A percentile compares a stretch with the other conserved stretches of the same genome.
phyloP scores from a whole-genome alignment of 2,888 invertebrate species.

The Drosophila demipolita region DNA sequence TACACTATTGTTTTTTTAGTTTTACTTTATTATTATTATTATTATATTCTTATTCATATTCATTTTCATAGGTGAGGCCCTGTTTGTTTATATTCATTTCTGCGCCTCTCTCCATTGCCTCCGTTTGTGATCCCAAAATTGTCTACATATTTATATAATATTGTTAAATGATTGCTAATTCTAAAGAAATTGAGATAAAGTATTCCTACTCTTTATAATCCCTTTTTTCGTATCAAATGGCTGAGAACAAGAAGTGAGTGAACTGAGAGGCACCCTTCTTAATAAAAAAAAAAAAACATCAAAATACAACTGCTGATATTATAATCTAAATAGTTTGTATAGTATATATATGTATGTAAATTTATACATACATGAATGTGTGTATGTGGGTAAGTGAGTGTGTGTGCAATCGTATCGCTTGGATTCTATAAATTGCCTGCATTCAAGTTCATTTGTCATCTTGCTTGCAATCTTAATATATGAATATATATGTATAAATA shows the following conservation, averaged over 20 bases:
- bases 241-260: conserved; percentile 6
- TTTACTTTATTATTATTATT: conserved; percentile 7
- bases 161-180: conserved; percentile 12
- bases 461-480: background rate
- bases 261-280: background rate
- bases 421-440: conserved; percentile 20
- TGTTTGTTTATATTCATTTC: conserved; percentile 2
- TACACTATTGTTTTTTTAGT: conserved; percentile 29
- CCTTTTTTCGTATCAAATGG: conserved; percentile 15
- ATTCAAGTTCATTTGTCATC: conserved; percentile 54
- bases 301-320: background rate
- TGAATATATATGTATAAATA: too few species aligned
- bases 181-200: conserved; percentile 26
- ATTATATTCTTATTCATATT: background rate
- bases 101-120: background rate
- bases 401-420: background rate
- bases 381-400: conserved; percentile 5
- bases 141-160: conserved; percentile 15
- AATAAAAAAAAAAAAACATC: background rate
- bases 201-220: conserved; percentile 4
- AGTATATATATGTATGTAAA: background rate
- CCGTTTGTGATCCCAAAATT: conserved; percentile 7
- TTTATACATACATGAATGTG: background rate
- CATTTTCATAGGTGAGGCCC: conserved; percentile 17
- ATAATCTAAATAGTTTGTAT: background rate